Conservation (phyloP, 2,113 vertebrate species). For the Rana temporaria region DNA sequence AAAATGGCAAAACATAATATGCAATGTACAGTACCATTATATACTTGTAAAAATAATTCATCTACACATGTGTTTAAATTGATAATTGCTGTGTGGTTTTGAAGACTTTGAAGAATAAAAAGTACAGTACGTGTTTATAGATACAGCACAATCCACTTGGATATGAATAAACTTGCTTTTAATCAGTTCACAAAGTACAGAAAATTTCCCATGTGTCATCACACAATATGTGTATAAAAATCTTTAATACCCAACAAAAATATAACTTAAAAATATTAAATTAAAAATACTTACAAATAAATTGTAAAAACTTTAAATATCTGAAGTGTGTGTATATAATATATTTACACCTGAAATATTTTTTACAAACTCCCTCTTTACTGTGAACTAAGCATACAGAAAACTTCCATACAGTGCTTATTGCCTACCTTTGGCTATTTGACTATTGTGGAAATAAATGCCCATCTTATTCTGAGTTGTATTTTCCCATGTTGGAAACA, state of each 20-base stretch:
- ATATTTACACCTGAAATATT: constrained; percentile 44
- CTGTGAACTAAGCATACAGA: background rate
- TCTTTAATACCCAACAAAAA: constrained; percentile 6
- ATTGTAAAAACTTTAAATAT: constrained; percentile 52
- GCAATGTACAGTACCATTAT: too few relatives aligned
- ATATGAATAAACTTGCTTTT: constrained; percentile 41
- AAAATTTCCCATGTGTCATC: constrained; percentile 15
- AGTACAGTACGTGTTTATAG: background rate
- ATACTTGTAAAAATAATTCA: too few relatives aligned
- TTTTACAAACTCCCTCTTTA: constrained; percentile 29
- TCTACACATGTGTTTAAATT: too few relatives aligned
- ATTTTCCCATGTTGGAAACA: background rate
- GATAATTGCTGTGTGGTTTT: too few relatives aligned
- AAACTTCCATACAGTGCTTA: background rate
- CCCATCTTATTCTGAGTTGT: background rate
- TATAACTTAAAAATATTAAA: constrained; percentile 52
- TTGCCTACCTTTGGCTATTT: background rate
- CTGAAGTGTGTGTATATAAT: constrained; percentile 20
- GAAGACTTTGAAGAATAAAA: background rate
- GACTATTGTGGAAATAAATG: background rate
- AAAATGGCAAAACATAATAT: too few relatives aligned
- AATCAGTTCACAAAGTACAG: constrained; percentile 35
- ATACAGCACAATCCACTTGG: constrained; percentile 19
- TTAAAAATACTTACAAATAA: constrained; percentile 43
- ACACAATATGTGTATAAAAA: constrained; percentile 38